Conservation (phyloP, 2,888 invertebrate species). For the Eucriotettix oculatus region DNA sequence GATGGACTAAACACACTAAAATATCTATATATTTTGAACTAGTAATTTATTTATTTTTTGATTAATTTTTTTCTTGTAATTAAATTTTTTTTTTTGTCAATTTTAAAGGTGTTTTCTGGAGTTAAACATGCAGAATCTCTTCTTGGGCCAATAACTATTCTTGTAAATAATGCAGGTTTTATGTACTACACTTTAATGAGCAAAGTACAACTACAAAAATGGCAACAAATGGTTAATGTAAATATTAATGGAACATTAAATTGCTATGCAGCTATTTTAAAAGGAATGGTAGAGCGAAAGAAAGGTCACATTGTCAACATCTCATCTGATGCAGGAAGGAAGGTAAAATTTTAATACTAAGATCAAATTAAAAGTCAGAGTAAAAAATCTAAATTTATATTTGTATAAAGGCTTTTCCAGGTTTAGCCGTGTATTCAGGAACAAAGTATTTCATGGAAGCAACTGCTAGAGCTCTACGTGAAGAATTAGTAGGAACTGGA, state of each 20-base stretch:
- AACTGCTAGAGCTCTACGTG: slow-evolving; percentile 14
- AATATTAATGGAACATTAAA: slow-evolving; percentile 16
- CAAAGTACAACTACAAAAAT: slow-evolving; percentile 30
- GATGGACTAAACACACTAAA: no score
- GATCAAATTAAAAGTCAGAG: neutral
- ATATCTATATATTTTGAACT: no score
- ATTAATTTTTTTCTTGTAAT: no score
- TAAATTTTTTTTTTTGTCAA: neutral
- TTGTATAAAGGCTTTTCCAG: slow-evolving; percentile 15
- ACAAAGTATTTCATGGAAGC: slow-evolving; percentile 18
- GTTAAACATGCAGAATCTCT: slow-evolving; percentile 12
- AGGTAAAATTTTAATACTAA: slow-evolving; percentile 8
- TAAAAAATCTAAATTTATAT: no score
- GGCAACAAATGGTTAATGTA: slow-evolving; percentile 28
- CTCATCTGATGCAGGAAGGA: slow-evolving; percentile 17
- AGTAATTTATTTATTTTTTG: no score
- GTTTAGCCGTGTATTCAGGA: slow-evolving; percentile 17
- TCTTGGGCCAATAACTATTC: slow-evolving; percentile 25
- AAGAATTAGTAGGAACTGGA: slow-evolving; percentile 14
- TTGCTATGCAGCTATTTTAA: slow-evolving; percentile 24
- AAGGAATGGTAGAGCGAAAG: slow-evolving; percentile 23
- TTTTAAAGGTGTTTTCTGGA: slow-evolving; percentile 10
- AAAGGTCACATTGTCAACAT: slow-evolving; percentile 31
- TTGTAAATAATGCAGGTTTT: slow-evolving; percentile 34
- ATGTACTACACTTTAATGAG: slow-evolving; percentile 25